Evolutionary conservation across 2,797 vertebrate genomes (phyloP).

Genomic region (Erethizon dorsatum): DNA sequence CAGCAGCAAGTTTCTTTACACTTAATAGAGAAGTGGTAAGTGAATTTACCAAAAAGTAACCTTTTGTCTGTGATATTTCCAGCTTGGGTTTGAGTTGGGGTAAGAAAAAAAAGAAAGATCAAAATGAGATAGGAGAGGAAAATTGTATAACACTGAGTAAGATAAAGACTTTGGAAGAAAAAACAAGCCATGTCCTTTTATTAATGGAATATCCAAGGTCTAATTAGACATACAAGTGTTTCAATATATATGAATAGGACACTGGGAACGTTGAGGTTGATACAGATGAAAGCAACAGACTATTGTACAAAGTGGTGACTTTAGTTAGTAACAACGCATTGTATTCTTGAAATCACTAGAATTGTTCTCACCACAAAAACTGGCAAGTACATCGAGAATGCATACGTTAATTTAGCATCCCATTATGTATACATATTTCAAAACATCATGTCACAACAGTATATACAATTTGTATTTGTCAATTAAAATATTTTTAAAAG

Average conservation of each 20-base stretch:
- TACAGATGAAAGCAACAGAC: slow-evolving; percentile 6
- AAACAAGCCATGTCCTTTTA: neutral
- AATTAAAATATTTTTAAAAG: slow-evolving; percentile 8
- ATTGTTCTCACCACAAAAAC: neutral
- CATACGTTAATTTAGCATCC: neutral
- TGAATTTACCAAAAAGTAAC: slow-evolving; percentile 15
- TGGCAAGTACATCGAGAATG: neutral
- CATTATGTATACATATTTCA: neutral
- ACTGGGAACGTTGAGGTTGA: neutral
- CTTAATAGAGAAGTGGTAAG: slow-evolving; percentile 20
- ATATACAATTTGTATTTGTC: neutral
- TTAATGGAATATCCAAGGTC: neutral
- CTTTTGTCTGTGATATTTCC: neutral
- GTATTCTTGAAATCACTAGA: slow-evolving; percentile 15
- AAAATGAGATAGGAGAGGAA: neutral
- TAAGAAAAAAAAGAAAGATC: neutral
- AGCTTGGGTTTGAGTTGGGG: slow-evolving; percentile 14
- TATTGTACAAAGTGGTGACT: neutral
- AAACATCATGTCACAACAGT: neutral
- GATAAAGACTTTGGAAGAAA: neutral
- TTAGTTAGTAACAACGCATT: neutral
- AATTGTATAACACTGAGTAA: slow-evolving; percentile 8
- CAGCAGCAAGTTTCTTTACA: neutral
- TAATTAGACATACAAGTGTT: slow-evolving; percentile 22
- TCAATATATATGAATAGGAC: neutral